Conservation (phyloP, 1,140 invertebrate genomes). For the Drosophila seguyi region DNA sequence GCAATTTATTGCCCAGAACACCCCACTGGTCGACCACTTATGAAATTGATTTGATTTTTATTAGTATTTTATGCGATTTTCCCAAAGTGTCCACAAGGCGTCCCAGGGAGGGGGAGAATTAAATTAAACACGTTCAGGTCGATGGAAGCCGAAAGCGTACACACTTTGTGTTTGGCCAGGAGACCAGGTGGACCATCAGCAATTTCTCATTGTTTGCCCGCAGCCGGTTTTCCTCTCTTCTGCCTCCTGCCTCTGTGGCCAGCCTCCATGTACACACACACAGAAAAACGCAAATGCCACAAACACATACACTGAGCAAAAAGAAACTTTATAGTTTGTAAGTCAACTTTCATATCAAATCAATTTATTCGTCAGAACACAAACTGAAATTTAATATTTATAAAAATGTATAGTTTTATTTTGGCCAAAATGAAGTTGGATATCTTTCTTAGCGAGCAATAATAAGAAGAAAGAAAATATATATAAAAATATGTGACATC, state of each 20-base stretch:
- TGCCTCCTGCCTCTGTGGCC: background rate
- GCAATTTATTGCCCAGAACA: slow-evolving; percentile 70
- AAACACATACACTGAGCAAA: background rate
- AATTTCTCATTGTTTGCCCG: slow-evolving; percentile 48
- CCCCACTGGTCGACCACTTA: slow-evolving; percentile 53
- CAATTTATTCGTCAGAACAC: background rate
- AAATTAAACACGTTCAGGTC: slow-evolving; percentile 52
- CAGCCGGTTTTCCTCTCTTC: slow-evolving; percentile 15
- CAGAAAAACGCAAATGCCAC: background rate
- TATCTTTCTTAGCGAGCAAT: background rate
- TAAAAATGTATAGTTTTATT: background rate
- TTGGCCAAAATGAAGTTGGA: background rate
- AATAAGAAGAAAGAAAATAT: background rate
- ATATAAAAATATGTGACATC: no score
- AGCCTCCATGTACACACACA: slow-evolving; percentile 7
- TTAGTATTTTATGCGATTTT: slow-evolving; percentile 72
- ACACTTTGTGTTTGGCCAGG: slow-evolving; percentile 25
- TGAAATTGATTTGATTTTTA: slow-evolving; percentile 76
- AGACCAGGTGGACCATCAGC: slow-evolving; percentile 29
- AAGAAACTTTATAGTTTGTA: no score
- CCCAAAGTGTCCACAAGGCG: slow-evolving; percentile 23
- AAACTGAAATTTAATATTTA: background rate
- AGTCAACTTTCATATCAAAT: background rate
- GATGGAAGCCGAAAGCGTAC: slow-evolving; percentile 20
- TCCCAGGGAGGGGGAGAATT: slow-evolving; percentile 26